phyloP scores from a whole-genome alignment of 2,888 invertebrate genomes.

The Stramonita haemastoma region DNA sequence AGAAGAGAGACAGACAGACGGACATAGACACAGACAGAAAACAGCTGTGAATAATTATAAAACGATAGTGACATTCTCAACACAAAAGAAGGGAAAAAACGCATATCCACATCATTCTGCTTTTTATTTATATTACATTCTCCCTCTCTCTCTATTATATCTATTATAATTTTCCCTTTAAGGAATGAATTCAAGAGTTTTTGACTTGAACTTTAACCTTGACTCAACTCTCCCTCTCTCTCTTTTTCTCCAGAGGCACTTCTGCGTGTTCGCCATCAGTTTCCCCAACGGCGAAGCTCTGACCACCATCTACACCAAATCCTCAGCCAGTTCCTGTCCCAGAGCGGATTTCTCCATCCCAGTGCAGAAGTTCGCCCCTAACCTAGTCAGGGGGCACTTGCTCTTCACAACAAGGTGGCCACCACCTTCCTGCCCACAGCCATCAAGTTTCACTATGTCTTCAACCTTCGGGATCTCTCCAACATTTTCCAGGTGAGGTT shows the following conservation, averaged over 20 bases:
- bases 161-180: no score
- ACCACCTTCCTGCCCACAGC: slow-evolving; percentile 96
- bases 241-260: slow-evolving; percentile 76
- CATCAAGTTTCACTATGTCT: slow-evolving; percentile 97
- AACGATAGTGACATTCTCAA: no score
- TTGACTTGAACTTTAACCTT: no score
- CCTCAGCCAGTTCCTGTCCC: slow-evolving; percentile 81
- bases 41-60: no score
- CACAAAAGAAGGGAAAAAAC: no score
- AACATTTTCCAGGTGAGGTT: slow-evolving; percentile 92
- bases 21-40: no score
- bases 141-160: no score
- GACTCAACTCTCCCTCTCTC: background rate
- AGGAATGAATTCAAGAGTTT: no score
- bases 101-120: no score
- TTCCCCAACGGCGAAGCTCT: slow-evolving; percentile 91
- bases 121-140: no score
- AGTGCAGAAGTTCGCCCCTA: slow-evolving; percentile 84
- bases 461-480: slow-evolving; percentile 95
- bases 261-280: slow-evolving; percentile 81
- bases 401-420: slow-evolving; percentile 90
- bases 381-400: slow-evolving; percentile 90
- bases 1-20: no score
- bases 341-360: slow-evolving; percentile 87
- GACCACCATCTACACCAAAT: slow-evolving; percentile 93